Base-by-base conservation (phyloP, 2,797 vertebrate species). In the Darevskia mixta region DNA sequence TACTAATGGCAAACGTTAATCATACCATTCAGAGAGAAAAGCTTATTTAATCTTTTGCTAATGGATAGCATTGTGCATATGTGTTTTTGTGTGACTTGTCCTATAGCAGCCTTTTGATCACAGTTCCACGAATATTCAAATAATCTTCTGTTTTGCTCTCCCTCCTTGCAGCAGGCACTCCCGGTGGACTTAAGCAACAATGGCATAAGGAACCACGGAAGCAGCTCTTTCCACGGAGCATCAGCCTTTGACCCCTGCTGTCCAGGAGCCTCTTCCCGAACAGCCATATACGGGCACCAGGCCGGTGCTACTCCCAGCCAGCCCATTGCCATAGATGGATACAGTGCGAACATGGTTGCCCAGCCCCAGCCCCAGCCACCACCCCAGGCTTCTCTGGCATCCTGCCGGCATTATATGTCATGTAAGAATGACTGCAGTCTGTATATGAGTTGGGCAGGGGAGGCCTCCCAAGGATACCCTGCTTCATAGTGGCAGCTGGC, bases 171-270 rank as follows among this genome's bases (percentile, higher is more conserved):
- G 98, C 99, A 99, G 98, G 98, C 98, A 5, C 96, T 99, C 94
- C 99, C 99, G 8, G 99, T 99, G 87, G 99, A 99, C 95, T 96
- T 99, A 94, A 99, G 99, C 97, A 99, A 96, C 97, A 98, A 96
- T 87, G 97, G 97, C 27, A 96, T 99, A 96, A 97, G 98, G 91
- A 98, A 97, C 89, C 96, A 98, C 32, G 98, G 98, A 77, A 97
- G 97, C 90, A 95, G 95, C 71, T 96, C 98, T 85, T 99, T 99
- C 97, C 98, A 99, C 79, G 98, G 98, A 85, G 98, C 98, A 1
- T 99, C 99, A 0, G 99, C 99, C 45, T 99, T 99, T 92, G 99
- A 99, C 95, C 99, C 98, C 2, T 99, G 99, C 97, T 99, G 99
- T 93, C 98, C 99, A 1, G 98, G 98, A 85, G 98, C 98, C 55